Evolutionary conservation across 1,140 invertebrate species (phyloP).

Genomic region (Drosophila bocki): DNA sequence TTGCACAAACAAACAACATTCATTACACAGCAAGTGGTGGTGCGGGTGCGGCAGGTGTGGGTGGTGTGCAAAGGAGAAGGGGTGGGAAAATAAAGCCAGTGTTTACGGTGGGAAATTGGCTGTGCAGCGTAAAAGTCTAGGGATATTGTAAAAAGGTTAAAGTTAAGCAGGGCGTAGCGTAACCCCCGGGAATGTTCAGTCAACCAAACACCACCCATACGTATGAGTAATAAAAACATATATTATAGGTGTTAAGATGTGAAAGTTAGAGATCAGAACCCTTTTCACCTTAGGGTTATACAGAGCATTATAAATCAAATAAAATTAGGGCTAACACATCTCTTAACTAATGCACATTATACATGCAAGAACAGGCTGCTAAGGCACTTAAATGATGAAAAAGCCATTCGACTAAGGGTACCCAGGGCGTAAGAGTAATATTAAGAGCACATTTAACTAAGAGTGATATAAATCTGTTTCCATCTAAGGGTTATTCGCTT

Average conservation of each 20-base stretch:
- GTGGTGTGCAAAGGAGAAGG: too few species aligned
- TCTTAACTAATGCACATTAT: conserved; percentile 4
- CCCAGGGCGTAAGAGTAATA: conserved; percentile 4
- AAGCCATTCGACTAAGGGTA: background rate
- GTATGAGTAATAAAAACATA: background rate
- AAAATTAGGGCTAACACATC: conserved; percentile 5
- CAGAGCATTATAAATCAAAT: conserved; percentile 11
- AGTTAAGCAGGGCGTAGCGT: background rate
- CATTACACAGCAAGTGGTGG: conserved; percentile 38
- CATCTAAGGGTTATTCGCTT: background rate
- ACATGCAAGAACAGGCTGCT: background rate
- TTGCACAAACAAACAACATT: conserved; percentile 59
- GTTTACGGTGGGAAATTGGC: conserved; percentile 37
- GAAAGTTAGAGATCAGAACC: background rate
- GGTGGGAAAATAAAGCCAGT: conserved; percentile 4
- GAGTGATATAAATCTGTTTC: conserved; percentile 4
- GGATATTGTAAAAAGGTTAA: conserved; percentile 18
- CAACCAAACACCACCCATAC: background rate
- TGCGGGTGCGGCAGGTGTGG: background rate
- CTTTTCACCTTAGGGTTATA: background rate
- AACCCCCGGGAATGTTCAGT: conserved; percentile 1
- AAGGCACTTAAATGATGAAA: conserved; percentile 7
- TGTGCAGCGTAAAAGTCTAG: conserved; percentile 2
- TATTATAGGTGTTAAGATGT: conserved; percentile 10
- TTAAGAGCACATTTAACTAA: background rate